Percentiles rank a stretch among this genome's conserved stretches.
Conservation (phyloP, 2,113 vertebrate species). For the Mus pahari region DNA sequence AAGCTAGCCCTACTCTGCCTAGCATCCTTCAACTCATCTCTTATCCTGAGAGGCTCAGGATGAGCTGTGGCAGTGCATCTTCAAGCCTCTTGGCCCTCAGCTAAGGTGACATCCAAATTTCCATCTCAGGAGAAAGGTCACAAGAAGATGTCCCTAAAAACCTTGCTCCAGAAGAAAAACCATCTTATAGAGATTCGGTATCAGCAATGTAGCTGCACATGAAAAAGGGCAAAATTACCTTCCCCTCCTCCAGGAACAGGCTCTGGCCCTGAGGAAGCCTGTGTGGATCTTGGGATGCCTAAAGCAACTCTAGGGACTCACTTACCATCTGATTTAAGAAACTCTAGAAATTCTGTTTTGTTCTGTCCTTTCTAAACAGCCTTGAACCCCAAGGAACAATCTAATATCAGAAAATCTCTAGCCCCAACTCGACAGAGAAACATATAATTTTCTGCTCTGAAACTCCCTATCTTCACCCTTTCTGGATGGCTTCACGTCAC, state of each 20-base stretch:
- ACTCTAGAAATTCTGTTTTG: neutral
- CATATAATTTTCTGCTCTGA: conserved; percentile 32
- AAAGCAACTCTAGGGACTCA: neutral
- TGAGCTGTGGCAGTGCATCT: neutral
- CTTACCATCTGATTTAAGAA: neutral
- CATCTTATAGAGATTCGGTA: neutral
- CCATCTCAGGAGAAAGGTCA: neutral
- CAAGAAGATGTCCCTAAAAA: neutral
- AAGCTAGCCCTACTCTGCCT: neutral
- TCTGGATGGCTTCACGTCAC: neutral
- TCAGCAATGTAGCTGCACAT: neutral
- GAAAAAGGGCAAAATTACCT: neutral
- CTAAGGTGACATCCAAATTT: neutral
- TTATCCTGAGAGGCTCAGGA: neutral
- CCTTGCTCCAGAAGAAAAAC: neutral
- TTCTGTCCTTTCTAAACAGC: neutral
- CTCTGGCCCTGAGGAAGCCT: neutral
- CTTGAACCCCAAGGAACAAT: neutral
- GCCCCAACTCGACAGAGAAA: neutral
- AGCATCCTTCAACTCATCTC: neutral
- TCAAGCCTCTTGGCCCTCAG: neutral
- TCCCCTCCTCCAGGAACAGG: neutral
- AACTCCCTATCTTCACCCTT: neutral
- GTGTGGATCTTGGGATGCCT: neutral
- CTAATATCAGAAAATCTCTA: neutral